Evolutionary conservation across 2,888 invertebrate genomes (phyloP).

Genomic region (Bugula neritina): DNA sequence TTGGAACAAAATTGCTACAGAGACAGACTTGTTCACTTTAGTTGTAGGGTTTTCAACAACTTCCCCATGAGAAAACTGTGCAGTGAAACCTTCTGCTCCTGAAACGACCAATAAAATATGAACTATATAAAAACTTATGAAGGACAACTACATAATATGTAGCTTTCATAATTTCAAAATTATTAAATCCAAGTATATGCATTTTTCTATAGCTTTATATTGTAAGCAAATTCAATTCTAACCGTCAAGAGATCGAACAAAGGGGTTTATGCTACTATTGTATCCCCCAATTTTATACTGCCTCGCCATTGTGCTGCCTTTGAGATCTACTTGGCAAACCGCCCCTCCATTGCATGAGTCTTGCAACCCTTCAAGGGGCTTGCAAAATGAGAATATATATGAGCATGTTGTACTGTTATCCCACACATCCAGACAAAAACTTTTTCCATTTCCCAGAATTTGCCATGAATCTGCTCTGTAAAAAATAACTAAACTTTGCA

Average conservation of each 20-base stretch:
- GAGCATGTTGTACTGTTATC: not conserved
- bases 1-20: not conserved
- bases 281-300: not conserved
- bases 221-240: too few relatives aligned
- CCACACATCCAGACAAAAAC: not conserved
- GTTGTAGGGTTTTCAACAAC: not conserved
- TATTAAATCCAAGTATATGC: too few relatives aligned
- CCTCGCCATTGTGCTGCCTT: not conserved
- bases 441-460: not conserved
- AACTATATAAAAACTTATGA: too few relatives aligned
- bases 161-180: too few relatives aligned
- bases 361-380: not conserved
- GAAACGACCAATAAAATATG: too few relatives aligned
- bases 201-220: too few relatives aligned
- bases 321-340: not conserved
- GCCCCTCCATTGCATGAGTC: not conserved
- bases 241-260: not conserved
- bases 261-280: not conserved
- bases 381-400: not conserved
- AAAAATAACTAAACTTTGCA: too few relatives aligned
- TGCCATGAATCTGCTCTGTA: not conserved
- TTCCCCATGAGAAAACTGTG: not conserved
- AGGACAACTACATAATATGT: too few relatives aligned
- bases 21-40: not conserved
- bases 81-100: not conserved